Percentiles rank a stretch among this genome's conserved stretches.
Evolutionary conservation across 2,888 invertebrate species (phyloP).

Genomic region (Diplazon laetatorius): DNA sequence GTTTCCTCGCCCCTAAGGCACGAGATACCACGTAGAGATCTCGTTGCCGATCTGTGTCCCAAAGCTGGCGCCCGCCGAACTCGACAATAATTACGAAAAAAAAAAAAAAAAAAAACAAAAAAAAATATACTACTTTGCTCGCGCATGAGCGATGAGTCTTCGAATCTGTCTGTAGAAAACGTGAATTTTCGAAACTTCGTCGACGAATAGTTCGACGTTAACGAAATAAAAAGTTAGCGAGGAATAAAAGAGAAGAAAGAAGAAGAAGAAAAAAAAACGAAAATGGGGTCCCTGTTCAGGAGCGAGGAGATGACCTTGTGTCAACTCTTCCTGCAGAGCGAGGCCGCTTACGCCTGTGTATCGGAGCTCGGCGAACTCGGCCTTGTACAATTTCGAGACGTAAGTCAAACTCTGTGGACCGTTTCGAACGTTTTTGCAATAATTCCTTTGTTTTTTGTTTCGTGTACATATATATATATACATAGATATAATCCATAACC

Average conservation of each 20-base stretch:
- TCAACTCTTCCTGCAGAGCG: conserved; percentile 98
- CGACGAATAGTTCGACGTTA: conserved; percentile 2
- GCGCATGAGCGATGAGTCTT: conserved; percentile 42
- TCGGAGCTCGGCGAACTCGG: conserved; percentile 99
- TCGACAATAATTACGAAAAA: not conserved
- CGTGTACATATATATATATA: not conserved
- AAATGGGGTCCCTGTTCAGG: conserved; percentile 96
- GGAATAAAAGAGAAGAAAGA: not conserved
- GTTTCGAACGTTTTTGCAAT: not conserved
- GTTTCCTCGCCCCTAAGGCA: conserved; percentile 62
- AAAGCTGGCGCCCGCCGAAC: not conserved
- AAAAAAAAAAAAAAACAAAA: too few species aligned
- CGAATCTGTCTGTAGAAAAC: conserved; percentile 2
- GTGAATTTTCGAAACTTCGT: conserved; percentile 7
- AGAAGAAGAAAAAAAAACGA: conserved; percentile 59
- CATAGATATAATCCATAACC: too few species aligned
- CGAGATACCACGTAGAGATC: conserved; percentile 34
- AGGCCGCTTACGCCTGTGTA: conserved; percentile 99
- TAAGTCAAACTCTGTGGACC: conserved; percentile 87
- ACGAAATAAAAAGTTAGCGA: too few species aligned
- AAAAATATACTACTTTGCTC: too few species aligned
- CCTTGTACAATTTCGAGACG: conserved; percentile 97
- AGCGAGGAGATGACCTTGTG: conserved; percentile 99
- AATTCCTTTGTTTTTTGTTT: conserved; percentile 8
- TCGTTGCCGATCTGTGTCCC: conserved; percentile 7